Evolutionary conservation across 2,797 vertebrate genomes (phyloP), one percentile per base, ranked within the genome.

Genomic region (Tragopan temminckii): DNA sequence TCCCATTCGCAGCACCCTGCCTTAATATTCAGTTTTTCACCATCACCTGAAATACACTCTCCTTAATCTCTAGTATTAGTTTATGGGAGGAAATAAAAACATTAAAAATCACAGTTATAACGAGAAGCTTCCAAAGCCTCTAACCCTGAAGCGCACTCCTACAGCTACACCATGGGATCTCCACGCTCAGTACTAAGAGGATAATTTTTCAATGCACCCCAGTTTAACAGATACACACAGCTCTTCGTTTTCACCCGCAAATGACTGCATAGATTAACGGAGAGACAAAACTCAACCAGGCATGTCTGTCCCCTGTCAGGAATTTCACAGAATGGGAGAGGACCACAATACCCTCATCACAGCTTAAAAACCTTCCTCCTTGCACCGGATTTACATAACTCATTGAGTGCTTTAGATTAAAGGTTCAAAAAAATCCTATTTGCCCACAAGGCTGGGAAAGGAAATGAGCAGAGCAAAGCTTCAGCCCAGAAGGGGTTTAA

Each of bases 251-350:
- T 83, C 89, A 91, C 89, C 85, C 78, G 80, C 82, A 93, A 92
- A 95, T 80, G 89, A 93, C 87, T 96, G 90, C 77, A 80, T 50
- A 93, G 66, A 93, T 95, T 95, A 97, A 88, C 77, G 87, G 79
- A 85, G 85, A 96, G 88, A 95, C 93, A 92, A 93, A 96, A 92
- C 79, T 94, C 93, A 87, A 94, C 96, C 94, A 97, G 82, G 88
- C 89, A 84, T 71, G 55, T 84, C 94, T 96, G 92, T 90, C 96
- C 93, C 33, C 83, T 93, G 88, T 91, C 96, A 96, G 90, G 81
- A 96, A 89, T 96, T 93, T 95, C 84, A 83, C 91, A 80, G 93
- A 80, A 83, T 46, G 77, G 77, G 70, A 86, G 85, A 94, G 55
- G 75, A 66, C 80, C 48, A 11, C 74, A 70, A 87, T 83, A 90